Percentiles rank a stretch among this genome's conserved stretches.
phyloP scores from a whole-genome alignment of 2,797 vertebrate genomes.

The Myotis pilosus region DNA sequence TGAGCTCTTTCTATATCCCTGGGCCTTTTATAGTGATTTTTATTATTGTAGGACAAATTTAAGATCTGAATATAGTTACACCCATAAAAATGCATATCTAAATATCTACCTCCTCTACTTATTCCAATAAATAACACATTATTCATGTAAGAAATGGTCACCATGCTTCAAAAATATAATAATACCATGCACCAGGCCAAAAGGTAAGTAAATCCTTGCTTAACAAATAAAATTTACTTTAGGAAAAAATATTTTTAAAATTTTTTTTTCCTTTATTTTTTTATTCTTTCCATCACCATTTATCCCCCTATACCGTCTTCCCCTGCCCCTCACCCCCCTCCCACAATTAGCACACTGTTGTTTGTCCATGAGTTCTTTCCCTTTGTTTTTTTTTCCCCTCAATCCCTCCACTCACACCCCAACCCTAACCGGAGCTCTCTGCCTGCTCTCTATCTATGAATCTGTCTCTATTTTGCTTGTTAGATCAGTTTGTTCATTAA shows the following conservation, averaged over 20 bases:
- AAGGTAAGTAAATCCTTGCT: neutral
- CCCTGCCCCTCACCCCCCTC: neutral
- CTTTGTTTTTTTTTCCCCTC: neutral
- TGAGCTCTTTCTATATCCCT: neutral
- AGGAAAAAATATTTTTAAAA: neutral
- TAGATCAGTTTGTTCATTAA: neutral
- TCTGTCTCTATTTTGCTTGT: neutral
- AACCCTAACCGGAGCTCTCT: neutral
- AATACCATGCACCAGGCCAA: neutral
- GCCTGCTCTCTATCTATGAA: neutral
- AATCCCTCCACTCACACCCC: neutral
- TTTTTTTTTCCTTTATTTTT: neutral
- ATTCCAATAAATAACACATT: neutral
- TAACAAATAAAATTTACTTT: neutral
- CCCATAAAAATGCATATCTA: neutral
- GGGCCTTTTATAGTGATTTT: neutral
- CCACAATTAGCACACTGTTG: neutral
- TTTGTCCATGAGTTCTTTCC: neutral
- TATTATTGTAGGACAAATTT: neutral
- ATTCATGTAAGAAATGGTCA: neutral
- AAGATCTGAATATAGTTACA: neutral
- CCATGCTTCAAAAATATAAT: neutral
- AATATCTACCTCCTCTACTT: neutral
- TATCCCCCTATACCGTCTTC: neutral
- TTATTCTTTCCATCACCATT: neutral